Conservation (phyloP, 1,140 invertebrate species). For the Drosophila gunungcola region DNA sequence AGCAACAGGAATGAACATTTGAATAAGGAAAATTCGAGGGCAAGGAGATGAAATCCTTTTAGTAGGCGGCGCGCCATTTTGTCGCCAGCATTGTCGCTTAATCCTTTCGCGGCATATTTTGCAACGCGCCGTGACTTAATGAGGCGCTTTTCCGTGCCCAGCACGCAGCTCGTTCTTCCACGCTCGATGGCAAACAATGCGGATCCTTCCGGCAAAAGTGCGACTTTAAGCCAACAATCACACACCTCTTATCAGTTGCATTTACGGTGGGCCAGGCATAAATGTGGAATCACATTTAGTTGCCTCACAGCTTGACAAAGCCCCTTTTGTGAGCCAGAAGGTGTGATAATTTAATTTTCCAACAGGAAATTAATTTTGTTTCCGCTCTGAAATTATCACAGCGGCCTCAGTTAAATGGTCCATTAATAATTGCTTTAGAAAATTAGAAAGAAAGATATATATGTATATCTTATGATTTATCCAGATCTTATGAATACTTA, state of each 20-base stretch:
- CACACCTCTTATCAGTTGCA: constrained; percentile 43
- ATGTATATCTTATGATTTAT: not conserved
- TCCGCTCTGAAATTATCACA: not conserved
- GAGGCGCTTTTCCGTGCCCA: constrained; percentile 63
- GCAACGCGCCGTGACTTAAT: constrained; percentile 63
- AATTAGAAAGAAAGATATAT: not conserved
- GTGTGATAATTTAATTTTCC: constrained; percentile 16
- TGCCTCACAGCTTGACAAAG: not conserved
- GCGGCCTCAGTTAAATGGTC: not conserved
- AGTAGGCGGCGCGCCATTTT: constrained; percentile 63
- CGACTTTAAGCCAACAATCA: constrained; percentile 39
- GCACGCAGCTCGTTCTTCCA: constrained; percentile 43
- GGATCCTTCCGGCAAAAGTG: constrained; percentile 33
- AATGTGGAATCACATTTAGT: constrained; percentile 21
- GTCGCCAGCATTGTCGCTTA: constrained; percentile 54
- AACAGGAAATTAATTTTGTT: constrained; percentile 44
- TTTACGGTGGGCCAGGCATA: constrained; percentile 17
- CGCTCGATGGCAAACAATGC: constrained; percentile 50
- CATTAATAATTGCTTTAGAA: not conserved
- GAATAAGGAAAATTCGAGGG: not conserved
- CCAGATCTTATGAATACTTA: too few species aligned
- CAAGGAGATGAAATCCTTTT: constrained; percentile 54
- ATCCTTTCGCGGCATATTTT: constrained; percentile 79
- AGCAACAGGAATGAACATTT: constrained; percentile 30
- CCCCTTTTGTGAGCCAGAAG: not conserved